These are phyloP conservation scores for Calonectris borealis DNA, from an alignment of 2,113 vertebrate species.

Conservation along the genomic window DNA sequence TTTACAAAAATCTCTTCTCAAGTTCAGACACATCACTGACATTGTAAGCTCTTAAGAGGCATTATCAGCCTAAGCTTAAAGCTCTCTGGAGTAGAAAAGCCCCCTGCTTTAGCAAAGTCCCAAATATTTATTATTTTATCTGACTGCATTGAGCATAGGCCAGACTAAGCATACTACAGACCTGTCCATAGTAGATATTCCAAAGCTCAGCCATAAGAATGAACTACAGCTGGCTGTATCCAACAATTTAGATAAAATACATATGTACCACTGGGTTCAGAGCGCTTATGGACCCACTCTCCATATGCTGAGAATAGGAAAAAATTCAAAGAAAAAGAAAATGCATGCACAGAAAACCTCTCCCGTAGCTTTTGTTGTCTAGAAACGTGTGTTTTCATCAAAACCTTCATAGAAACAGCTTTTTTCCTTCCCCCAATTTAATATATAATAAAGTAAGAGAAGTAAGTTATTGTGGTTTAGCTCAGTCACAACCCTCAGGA, in stretches of 20 bases:
- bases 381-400: background rate
- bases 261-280: background rate
- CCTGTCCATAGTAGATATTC: background rate
- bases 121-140: conserved; percentile 24
- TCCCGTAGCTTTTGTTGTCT: background rate
- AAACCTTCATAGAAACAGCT: background rate
- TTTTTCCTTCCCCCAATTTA: background rate
- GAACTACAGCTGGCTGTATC: background rate
- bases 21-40: conserved; percentile 11
- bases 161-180: background rate
- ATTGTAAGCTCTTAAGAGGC: conserved; percentile 30
- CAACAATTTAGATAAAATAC: background rate
- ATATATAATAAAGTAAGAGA: background rate
- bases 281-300: background rate
- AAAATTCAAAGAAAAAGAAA: background rate
- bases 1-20: conserved; percentile 19
- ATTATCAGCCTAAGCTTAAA: conserved; percentile 50
- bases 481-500: conserved; percentile 11
- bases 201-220: background rate
- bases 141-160: background rate
- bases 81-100: background rate
- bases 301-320: background rate
- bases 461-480: background rate
- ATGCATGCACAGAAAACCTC: background rate
- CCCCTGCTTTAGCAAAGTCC: conserved; percentile 16